These are phyloP conservation scores for Danio jaintianensis DNA, from an alignment of 2,797 vertebrate species.

Conservation along the genomic window DNA sequence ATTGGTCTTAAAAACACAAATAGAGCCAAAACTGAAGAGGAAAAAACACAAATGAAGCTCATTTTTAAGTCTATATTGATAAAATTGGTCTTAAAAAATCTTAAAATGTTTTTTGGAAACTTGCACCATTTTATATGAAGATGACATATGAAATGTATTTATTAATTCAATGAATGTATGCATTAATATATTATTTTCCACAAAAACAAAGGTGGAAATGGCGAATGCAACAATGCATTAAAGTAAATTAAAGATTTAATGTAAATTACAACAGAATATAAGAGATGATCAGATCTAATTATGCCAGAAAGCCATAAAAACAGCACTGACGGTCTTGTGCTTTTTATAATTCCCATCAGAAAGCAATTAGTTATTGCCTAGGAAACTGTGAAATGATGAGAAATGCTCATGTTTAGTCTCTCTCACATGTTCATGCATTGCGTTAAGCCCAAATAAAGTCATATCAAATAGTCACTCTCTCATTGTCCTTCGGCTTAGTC, in stretches of 20 bases:
- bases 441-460: too few species aligned
- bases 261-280: background rate
- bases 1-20: too few species aligned
- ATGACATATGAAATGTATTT: background rate
- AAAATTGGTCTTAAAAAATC: background rate
- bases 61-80: background rate
- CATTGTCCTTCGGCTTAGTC: too few species aligned
- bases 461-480: too few species aligned
- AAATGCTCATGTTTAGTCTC: background rate
- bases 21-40: too few species aligned
- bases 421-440: background rate
- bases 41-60: too few species aligned
- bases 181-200: background rate
- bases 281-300: conserved; percentile 1
- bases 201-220: background rate
- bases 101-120: background rate
- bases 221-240: background rate
- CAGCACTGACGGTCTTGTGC: background rate
- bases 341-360: background rate
- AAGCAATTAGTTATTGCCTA: background rate
- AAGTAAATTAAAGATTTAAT: background rate
- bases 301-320: conserved; percentile 7
- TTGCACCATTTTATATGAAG: background rate
- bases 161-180: background rate
- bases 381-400: background rate